Evolutionary conservation across 2,797 vertebrate species (phyloP).

Genomic region (Hipposideros larvatus): DNA sequence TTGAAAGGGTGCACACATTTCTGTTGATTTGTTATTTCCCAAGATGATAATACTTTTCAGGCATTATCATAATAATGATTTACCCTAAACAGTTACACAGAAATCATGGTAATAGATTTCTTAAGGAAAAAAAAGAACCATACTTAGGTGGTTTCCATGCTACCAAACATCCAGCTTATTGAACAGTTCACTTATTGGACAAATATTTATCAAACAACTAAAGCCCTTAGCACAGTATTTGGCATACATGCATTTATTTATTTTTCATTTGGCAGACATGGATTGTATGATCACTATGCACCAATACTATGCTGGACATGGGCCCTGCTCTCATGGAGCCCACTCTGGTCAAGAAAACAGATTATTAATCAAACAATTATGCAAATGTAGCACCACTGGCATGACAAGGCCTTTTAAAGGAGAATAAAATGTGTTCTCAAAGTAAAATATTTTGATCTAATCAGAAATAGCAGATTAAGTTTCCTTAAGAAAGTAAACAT

Average conservation of each 20-base stretch:
- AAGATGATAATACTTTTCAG: background rate
- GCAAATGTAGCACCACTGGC: background rate
- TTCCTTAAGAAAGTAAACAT: background rate
- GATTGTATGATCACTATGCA: background rate
- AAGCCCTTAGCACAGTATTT: conserved; percentile 19
- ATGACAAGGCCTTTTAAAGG: background rate
- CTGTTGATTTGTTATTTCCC: background rate
- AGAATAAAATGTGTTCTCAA: background rate
- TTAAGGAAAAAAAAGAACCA: background rate
- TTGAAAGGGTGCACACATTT: background rate
- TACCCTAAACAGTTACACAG: background rate
- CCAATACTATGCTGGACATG: background rate
- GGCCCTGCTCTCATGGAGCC: background rate
- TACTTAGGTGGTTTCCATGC: background rate
- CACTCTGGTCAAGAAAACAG: background rate
- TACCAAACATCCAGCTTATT: background rate
- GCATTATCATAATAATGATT: background rate
- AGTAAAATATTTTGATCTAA: background rate
- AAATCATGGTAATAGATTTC: conserved; percentile 31
- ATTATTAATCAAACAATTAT: background rate
- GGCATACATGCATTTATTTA: background rate
- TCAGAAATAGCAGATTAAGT: background rate
- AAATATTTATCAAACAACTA: conserved; percentile 61
- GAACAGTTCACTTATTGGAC: conserved; percentile 43
- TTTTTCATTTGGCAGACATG: conserved; percentile 19